These are phyloP conservation scores for Ascidia mentula DNA, from an alignment of 23 tunicate species.

Conservation along the genomic window DNA sequence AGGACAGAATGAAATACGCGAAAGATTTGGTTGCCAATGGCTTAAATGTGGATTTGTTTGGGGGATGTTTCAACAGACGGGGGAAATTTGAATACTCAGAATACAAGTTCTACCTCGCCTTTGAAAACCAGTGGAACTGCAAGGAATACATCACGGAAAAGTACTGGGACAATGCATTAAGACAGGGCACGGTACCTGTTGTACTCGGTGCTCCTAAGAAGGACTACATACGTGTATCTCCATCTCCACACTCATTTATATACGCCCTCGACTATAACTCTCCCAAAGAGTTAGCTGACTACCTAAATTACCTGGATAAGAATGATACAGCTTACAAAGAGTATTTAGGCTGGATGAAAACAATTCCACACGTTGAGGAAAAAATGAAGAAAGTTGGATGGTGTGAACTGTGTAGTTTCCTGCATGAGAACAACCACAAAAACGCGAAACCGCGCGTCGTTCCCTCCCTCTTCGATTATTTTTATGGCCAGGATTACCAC, in stretches of 20 bases:
- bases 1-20: constrained; percentile 35
- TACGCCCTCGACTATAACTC: constrained; percentile 29
- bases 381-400: background rate
- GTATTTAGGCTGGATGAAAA: constrained; percentile 37
- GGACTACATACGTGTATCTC: constrained; percentile 21
- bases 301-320: constrained; percentile 29
- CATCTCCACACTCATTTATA: constrained; percentile 35
- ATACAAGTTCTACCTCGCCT: constrained; percentile 71
- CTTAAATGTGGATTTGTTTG: constrained; percentile 42
- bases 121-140: constrained; percentile 53
- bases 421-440: constrained; percentile 40
- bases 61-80: constrained; percentile 41
- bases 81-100: background rate
- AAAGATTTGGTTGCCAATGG: constrained; percentile 40
- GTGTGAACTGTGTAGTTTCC: constrained; percentile 29
- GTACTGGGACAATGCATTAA: constrained; percentile 19
- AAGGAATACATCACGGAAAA: constrained; percentile 66
- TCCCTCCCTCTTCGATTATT: constrained; percentile 14
- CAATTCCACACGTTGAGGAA: too few species aligned
- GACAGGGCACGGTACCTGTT: constrained; percentile 39
- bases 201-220: constrained; percentile 35
- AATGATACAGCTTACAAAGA: constrained; percentile 50
- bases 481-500: constrained; percentile 5
- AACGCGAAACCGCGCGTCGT: constrained; percentile 3
- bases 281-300: constrained; percentile 23